Evolutionary conservation across 2,113 vertebrate genomes (phyloP), one percentile per base, ranked within the genome.

Genomic region (Prinia subflava): DNA sequence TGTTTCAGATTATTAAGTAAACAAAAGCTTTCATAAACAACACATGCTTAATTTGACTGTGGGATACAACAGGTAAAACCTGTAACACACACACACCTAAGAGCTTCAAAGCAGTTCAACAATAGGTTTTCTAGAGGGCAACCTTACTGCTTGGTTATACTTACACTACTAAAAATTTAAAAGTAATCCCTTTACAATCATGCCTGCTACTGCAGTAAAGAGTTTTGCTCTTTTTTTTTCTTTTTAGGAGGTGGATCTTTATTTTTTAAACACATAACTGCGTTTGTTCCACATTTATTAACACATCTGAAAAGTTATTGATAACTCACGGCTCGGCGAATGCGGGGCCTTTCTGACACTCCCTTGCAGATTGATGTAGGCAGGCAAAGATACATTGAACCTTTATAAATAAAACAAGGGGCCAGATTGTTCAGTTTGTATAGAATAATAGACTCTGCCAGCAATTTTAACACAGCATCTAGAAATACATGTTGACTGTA

Each of bases 401-500:
- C 98, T 98, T 98, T 98, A 98, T 98, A 98, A 98, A 98, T 98
- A 98, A 98, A 98, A 98, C 98, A 98, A 98, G 98, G 98, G 98
- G 98, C 98, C 98, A 98, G 98, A 98, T 98, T 98, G 98, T 98
- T 98, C 98, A 98, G 97, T 98, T 97, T 98, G 98, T 98, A 98
- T 98, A 98, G 97, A 98, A 98, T 95, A 98, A 97, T 97, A 97
- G 97, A 98, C 92, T 98, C 98, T 97, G 98, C 98, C 98, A 98
- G 97, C 98, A 98, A 98, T 97, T 98, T 98, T 96, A 98, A 98
- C 96, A 98, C 97, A 98, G 98, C 96, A 98, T 98, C 98, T 97
- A 98, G 96, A 98, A 98, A 98, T 94, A 98, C 98, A 98, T 60
- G 95, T 97, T 97, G 97, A 98, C 96, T 95, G 96, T 97, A 97